Evolutionary conservation across 2,797 vertebrate species (phyloP).

Genomic region (Onychomys leucogaster): DNA sequence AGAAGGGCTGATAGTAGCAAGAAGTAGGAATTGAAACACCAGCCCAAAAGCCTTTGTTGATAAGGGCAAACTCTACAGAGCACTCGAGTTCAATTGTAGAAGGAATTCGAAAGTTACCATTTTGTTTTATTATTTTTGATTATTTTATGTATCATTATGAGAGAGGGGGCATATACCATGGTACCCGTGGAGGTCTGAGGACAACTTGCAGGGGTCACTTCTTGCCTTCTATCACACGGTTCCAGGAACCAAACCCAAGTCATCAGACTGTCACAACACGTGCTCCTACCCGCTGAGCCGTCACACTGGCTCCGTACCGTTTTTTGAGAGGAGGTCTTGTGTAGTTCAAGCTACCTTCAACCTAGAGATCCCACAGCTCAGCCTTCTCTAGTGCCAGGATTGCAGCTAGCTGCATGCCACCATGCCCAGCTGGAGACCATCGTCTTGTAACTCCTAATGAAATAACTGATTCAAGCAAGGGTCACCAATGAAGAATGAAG

Average conservation of each 20-base stretch:
- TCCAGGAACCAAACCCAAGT: neutral
- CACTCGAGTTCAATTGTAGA: neutral
- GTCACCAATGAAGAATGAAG: neutral
- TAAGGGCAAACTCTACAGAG: neutral
- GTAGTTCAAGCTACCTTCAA: neutral
- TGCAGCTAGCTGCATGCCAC: neutral
- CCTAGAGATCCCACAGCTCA: neutral
- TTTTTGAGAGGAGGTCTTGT: no score
- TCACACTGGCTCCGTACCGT: fast-evolving
- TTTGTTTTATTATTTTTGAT: neutral
- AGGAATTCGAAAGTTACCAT: neutral
- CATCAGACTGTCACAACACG: neutral
- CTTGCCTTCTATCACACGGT: neutral
- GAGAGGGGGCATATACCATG: neutral
- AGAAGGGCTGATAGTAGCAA: neutral
- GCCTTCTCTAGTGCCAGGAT: neutral
- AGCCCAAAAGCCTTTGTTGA: neutral
- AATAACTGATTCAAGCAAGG: neutral
- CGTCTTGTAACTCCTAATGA: conserved; percentile 5
- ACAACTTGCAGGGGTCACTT: neutral
- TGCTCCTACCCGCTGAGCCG: neutral
- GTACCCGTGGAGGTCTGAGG: neutral
- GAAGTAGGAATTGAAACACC: neutral
- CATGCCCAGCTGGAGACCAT: neutral
- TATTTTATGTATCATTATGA: neutral